Percentiles rank a stretch among this genome's conserved stretches.
These are phyloP conservation scores for Notamacropus eugenii DNA, from an alignment of 2,797 vertebrate genomes.

Conservation along the genomic window DNA sequence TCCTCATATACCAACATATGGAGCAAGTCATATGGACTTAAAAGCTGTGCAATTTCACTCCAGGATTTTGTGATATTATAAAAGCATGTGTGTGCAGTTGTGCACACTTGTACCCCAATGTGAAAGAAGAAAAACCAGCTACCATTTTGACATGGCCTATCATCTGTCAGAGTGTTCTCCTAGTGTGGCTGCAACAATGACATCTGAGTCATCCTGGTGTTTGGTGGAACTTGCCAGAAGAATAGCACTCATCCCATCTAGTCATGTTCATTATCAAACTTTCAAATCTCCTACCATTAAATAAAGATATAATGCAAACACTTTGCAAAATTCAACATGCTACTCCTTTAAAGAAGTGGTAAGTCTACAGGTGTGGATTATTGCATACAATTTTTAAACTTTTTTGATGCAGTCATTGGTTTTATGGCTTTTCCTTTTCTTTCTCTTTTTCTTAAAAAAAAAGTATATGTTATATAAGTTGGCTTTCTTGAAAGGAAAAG, in stretches of 20 bases:
- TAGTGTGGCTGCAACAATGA: background rate
- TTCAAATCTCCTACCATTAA: background rate
- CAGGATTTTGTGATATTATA: slow-evolving; percentile 30
- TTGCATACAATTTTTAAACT: background rate
- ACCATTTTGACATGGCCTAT: slow-evolving; percentile 1
- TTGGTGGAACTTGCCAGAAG: background rate
- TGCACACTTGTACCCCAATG: background rate
- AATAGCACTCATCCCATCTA: background rate
- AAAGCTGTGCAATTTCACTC: slow-evolving; percentile 36
- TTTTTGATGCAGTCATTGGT: background rate
- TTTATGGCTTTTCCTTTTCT: background rate
- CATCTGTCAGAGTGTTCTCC: background rate
- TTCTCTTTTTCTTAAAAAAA: background rate
- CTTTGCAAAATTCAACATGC: background rate
- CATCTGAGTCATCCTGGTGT: background rate
- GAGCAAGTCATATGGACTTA: background rate
- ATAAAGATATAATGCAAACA: background rate
- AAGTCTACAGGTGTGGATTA: background rate
- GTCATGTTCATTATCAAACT: background rate
- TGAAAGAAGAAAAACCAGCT: slow-evolving; percentile 48
- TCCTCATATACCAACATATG: slow-evolving; percentile 21
- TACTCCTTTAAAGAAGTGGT: background rate
- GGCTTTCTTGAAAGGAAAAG: background rate
- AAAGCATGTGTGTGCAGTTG: background rate
- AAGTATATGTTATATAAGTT: background rate